Evolutionary conservation across 1,140 invertebrate genomes (phyloP), one percentile per base, ranked within the genome.

Genomic region (Drosophila albomicans): DNA sequence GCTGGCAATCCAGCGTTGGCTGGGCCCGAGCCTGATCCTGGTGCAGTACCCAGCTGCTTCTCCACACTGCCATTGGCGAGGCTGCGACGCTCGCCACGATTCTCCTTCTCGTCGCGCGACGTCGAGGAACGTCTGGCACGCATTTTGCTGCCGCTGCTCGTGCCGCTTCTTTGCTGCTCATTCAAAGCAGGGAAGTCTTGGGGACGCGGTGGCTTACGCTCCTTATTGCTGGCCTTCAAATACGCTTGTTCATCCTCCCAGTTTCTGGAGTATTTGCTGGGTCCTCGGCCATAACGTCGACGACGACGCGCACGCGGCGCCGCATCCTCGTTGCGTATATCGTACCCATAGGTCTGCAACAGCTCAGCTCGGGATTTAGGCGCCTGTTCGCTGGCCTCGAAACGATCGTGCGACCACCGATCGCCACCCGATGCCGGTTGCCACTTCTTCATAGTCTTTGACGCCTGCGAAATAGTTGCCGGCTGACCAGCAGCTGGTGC

Each of bases 211-310:
- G 75, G 88, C 49, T 92, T 91, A 8, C 82, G 80, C 63, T 85
- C 82, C 43, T 84, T 85, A 25, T 91, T 91, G 7, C 92, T 92
- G 1, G 91, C 79, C 41, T 93, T 93, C 46, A 94, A 92, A 84
- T 98, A 98, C 0, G 97, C 97, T 89, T 97, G 96, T 91, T 97
- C 97, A 91, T 98, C 97, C 92, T 98, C 97, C 97, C 97, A 98
- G 75, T 97, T 97, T 10, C 97, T 94, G 0, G 96, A 97, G 91
- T 98, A 98, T 91, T 98, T 98, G 85, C 96, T 98, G 0, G 97
- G 98, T 4, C 97, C 97, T 63, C 97, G 96, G 0, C 96, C 97
- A 93, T 98, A 98, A 93, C 96, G 93, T 78, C 97, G 94, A 70
- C 97, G 95, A 79, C 97, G 95, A 54, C 97, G 94, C 0, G 97